phyloP scores from a whole-genome alignment of 2,113 vertebrate genomes.

The Mirza zaza region DNA sequence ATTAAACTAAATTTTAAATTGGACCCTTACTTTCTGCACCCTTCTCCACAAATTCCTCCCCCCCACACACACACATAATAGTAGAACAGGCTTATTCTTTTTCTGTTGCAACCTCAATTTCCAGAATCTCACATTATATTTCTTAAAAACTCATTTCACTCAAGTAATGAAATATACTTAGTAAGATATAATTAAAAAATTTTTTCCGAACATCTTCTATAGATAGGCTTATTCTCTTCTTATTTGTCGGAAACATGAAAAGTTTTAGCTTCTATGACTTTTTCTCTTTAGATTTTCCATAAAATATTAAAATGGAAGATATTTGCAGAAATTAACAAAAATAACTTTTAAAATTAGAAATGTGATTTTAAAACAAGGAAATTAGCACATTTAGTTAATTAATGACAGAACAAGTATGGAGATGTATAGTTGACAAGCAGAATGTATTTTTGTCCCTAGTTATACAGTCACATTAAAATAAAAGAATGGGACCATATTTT shows the following conservation, averaged over 20 bases:
- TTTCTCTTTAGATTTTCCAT: not conserved
- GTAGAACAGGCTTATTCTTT: slow-evolving; percentile 37
- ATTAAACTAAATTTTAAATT: not conserved
- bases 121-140: not conserved
- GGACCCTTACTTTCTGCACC: slow-evolving; percentile 7
- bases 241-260: slow-evolving; percentile 66
- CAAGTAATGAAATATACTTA: slow-evolving; percentile 78
- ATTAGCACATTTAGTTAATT: slow-evolving; percentile 70
- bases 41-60: not conserved
- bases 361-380: slow-evolving; percentile 76
- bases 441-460: slow-evolving; percentile 69
- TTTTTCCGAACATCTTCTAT: slow-evolving; percentile 70
- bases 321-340: slow-evolving; percentile 66
- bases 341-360: slow-evolving; percentile 66
- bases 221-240: slow-evolving; percentile 32
- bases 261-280: slow-evolving; percentile 45
- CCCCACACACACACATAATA: not conserved
- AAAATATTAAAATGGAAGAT: slow-evolving; percentile 45
- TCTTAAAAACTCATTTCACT: slow-evolving; percentile 53
- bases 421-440: slow-evolving; percentile 72
- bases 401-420: slow-evolving; percentile 75
- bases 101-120: slow-evolving; percentile 50
- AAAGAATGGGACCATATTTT: slow-evolving; percentile 54
- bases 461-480: slow-evolving; percentile 69
- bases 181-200: slow-evolving; percentile 76